A percentile compares a stretch with the other conserved stretches of the same genome.
Evolutionary conservation across 1,140 invertebrate genomes (phyloP).

Genomic region (Tribolium castaneum): DNA sequence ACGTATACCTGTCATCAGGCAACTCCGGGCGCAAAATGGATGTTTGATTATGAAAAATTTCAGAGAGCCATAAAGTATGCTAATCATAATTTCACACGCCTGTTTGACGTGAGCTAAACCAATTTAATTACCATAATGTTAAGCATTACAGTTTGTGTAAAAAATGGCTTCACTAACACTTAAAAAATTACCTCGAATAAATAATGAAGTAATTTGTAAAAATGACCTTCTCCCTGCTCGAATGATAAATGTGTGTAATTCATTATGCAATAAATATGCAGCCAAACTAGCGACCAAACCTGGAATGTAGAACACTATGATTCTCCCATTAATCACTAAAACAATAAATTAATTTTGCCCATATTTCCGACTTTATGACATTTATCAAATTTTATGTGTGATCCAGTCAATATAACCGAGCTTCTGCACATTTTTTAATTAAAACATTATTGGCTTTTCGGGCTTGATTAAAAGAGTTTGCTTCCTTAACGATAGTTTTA

Average conservation of each 20-base stretch:
- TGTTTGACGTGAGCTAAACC: background rate
- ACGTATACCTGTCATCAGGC: background rate
- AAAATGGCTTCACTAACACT: conserved; percentile 8
- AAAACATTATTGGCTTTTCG: background rate
- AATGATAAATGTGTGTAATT: conserved; percentile 19
- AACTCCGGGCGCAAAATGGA: background rate
- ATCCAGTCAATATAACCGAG: background rate
- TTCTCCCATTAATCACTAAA: conserved; percentile 16
- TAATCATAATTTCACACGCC: conserved; percentile 4
- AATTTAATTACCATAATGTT: conserved; percentile 26
- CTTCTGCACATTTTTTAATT: background rate
- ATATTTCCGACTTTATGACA: background rate
- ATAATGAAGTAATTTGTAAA: conserved; percentile 31
- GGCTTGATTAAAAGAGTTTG: background rate
- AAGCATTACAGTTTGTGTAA: background rate
- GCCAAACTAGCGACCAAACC: conserved; percentile 9
- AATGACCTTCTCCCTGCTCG: background rate
- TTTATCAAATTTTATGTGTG: background rate
- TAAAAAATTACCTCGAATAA: conserved; percentile 6
- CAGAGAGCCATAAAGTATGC: background rate
- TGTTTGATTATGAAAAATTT: background rate
- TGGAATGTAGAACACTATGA: conserved; percentile 22
- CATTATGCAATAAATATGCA: conserved; percentile 33
- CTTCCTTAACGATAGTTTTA: background rate
- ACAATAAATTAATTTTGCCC: conserved; percentile 11